Evolutionary conservation across 1,140 invertebrate genomes (phyloP), one percentile per base, ranked within the genome.

Genomic region (Pseudoatta argentina): DNA sequence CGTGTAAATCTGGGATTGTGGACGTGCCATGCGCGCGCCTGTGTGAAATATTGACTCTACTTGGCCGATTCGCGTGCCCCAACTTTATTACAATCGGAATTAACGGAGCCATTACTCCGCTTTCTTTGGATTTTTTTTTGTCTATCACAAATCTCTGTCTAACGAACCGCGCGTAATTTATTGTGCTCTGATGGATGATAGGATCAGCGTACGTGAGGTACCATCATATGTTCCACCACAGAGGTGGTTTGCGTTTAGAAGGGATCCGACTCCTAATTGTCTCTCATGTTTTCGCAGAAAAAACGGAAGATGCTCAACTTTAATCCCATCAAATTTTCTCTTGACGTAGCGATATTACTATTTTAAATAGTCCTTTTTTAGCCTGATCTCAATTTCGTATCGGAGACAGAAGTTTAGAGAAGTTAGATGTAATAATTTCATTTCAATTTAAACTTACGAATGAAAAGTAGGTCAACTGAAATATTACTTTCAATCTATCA

Each of bases 401-500:
- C 4, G 5, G 5, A 72, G 18, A 34, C 16, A 34, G 30, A 18
- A 16, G 57, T 69, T 30, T 34, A 6, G 12, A 30, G 12, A 34
- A 30, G 48, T 30, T 10, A 12, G 8, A 51, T 16, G 10, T 6
- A 82, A 30, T 34, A 73, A 30, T 55, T 73, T 59, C 57, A 61
- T 57, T 55, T 10, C 34, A 59, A 18, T 67, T 21, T 57, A 55
- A 63, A 75, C 18, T 73, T 73, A 12, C n/a, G 0, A 21, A 61
- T 34, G 39, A 48, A n/a, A 55, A 78, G 18, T 55, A 63, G 44
- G 39, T 85, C 72, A 51, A 30, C n/a, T 8, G 18, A 76, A 73
- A 57, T 76, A 89, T 89, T 86, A 86, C 51, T 88, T 75, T 88
- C 85, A 72, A 89, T 89, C 57, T 86, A 79, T 86, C 81, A 86